Base-by-base conservation (phyloP, 1,140 invertebrate species). In the Drosophila bocki region DNA sequence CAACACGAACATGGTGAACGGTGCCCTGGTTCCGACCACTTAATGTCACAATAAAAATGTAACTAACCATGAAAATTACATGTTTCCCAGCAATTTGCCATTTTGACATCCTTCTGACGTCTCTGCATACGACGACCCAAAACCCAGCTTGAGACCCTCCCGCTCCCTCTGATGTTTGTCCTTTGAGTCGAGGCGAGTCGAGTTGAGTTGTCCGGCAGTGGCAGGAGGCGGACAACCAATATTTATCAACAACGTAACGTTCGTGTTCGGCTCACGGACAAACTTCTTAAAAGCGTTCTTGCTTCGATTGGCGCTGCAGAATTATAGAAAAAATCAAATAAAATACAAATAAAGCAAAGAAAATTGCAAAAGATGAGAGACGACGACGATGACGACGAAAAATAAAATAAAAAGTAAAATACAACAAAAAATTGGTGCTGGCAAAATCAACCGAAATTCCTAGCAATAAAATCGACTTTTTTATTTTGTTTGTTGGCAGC, bases 31-130 rank as follows among this genome's bases (percentile, higher is more conserved):
- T 69, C 65, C 50, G 65, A 90, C 81, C 85, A 88, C 85, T 88
- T 88, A 88, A 88, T 88, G 85, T 85, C 85, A 88, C 85, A 88
- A 88, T 90, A 88, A 90, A 88, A 88, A 90, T 90, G 85, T 88
- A 88, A 88, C 85, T 88, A 88, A 88, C 85, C 85, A 88, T 88
- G 85, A 88, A 88, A 88, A 88, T 88, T 84, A 88, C 85, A 88
- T 90, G 85, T 88, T 88, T 85, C 81, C 78, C 85, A 90, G 85
- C 82, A 90, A 88, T 90, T 88, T 88, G 86, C 78, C 75, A 60
- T 90, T 88, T 75, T 90, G 81, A 85, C 86, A 82, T 76, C 42
- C 65, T 51, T 76, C 59, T 80, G 80, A 78, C 74, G 80, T 79
- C 76, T 70, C 80, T 75, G 80, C 75, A 82, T 77, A 80, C 65